Conservation (phyloP, 1,140 invertebrate genomes). For the Andrena cerasifolii region DNA sequence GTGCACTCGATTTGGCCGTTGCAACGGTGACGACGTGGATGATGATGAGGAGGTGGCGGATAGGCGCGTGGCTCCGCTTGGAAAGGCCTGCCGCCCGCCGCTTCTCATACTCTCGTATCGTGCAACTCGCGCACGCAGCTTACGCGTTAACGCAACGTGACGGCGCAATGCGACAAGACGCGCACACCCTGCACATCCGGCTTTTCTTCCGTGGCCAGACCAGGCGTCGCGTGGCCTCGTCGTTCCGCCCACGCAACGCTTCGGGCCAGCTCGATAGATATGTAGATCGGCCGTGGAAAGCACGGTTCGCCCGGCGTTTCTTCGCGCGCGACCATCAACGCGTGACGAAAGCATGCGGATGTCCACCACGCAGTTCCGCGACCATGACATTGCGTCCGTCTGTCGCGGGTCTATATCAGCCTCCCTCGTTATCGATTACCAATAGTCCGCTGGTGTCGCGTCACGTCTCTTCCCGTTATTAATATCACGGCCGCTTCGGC, state of each 20-base stretch:
- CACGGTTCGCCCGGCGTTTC: neutral
- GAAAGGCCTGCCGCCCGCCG: no score
- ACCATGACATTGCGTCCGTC: neutral
- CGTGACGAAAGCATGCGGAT: no score
- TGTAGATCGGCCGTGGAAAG: constrained; percentile 7
- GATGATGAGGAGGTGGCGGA: neutral
- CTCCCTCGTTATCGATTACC: constrained; percentile 15
- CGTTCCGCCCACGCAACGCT: neutral
- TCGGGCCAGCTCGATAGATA: neutral
- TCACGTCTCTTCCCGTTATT: constrained; percentile 5
- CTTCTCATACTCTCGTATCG: no score
- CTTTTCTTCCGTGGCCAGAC: neutral
- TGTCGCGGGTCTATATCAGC: neutral
- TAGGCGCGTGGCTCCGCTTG: neutral
- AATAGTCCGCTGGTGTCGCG: neutral
- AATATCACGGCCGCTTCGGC: no score
- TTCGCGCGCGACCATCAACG: no score
- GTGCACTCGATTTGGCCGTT: constrained; percentile 23
- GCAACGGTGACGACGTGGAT: neutral
- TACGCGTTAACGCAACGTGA: no score
- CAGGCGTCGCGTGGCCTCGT: neutral
- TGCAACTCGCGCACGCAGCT: neutral
- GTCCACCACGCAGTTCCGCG: neutral
- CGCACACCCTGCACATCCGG: neutral
- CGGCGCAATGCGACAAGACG: neutral